Evolutionary conservation across 2,113 vertebrate species (phyloP).

Genomic region (Felis chaus): DNA sequence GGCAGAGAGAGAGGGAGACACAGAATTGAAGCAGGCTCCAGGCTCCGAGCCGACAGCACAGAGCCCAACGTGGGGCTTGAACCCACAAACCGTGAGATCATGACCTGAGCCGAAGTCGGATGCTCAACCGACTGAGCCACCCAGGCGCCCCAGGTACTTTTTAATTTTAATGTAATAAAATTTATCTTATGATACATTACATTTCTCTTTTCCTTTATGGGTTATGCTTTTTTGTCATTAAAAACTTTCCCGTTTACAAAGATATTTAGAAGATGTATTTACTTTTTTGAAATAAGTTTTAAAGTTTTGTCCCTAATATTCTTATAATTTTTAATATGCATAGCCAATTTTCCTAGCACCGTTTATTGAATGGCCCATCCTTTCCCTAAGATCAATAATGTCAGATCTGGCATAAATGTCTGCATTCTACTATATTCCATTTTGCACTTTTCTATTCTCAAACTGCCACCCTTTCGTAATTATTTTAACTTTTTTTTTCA

Average conservation of each 20-base stretch:
- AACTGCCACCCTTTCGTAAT: not conserved
- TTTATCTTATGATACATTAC: not conserved
- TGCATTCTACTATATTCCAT: not conserved
- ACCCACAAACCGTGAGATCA: no score
- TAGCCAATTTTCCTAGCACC: not conserved
- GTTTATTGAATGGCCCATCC: not conserved
- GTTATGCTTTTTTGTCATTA: not conserved
- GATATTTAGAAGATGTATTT: not conserved
- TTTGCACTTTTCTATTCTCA: not conserved
- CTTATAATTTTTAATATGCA: not conserved
- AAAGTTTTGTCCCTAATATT: not conserved
- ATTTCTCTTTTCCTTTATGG: not conserved
- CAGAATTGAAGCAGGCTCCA: no score
- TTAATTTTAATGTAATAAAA: slow-evolving; percentile 11
- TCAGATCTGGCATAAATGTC: not conserved
- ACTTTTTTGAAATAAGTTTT: not conserved
- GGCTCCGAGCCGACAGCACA: no score
- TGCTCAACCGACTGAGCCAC: no score
- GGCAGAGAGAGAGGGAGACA: no score
- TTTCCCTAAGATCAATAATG: not conserved
- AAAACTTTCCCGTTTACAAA: not conserved
- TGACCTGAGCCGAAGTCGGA: no score
- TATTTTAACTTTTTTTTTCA: not conserved
- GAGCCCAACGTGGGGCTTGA: no score
- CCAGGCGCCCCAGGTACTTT: not conserved